Evolutionary conservation across 2,113 vertebrate species (phyloP), one percentile per base, ranked within the genome.

Genomic region (Cathartes aura): DNA sequence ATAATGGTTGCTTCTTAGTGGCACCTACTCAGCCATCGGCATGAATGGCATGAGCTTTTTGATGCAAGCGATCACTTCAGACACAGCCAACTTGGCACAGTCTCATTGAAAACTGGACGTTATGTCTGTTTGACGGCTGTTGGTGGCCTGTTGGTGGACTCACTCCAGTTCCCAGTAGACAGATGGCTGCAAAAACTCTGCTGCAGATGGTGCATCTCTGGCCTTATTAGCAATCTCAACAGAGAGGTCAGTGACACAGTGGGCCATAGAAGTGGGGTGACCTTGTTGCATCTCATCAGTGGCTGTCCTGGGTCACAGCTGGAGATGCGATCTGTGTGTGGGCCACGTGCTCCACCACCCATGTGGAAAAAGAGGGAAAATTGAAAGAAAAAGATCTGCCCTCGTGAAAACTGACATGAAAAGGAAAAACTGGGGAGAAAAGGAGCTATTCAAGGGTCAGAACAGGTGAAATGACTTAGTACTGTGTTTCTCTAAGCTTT

Each of bases 71-170:
- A 95, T 94, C 87, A 0, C 83, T 96, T 95, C 87, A 95, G 89
- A 36, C 15, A 4, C 38, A 12, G 89, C 94, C 96, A 95, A 70
- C 42, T 94, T 93, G 96, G 96, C 95, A 95, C 70, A 0, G 29
- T 7, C 62, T 84, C 11, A 0, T 11, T 55, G 87, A 52, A 85
- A 85, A 82, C 66, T 84, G 93, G 89, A n/a, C 26, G 22, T 76
- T 59, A 74, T 20, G 85, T 70, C 94, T 88, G 71, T 81, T 76
- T 21, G 82, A 71, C 15, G 94, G 78, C 91, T 93, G 91, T 91
- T 97, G 93, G 97, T 97, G 97, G 93, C 93, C 94, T 90, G 87
- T 75, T 95, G 95, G 94, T 97, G 94, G 94, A 70, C 81, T 88
- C 87, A 9, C 43, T 96, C 94, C 94, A 96, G 91, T 93, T 95